Conservation (phyloP, 2,113 vertebrate species). For the Vombatus ursinus region DNA sequence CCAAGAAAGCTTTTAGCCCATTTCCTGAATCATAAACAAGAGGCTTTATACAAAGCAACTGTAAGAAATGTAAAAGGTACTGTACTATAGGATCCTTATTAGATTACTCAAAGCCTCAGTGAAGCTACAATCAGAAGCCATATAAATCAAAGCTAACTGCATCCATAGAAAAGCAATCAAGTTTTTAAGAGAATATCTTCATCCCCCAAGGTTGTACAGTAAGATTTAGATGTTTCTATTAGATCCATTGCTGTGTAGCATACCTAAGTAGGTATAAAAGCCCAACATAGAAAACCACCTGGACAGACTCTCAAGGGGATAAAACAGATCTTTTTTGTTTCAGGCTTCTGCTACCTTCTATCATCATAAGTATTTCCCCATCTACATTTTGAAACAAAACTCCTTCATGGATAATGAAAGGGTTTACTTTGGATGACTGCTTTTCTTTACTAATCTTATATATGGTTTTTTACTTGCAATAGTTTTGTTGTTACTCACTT, state of each 20-base stretch:
- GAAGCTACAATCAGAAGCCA: slow-evolving; percentile 68
- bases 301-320: slow-evolving; percentile 22
- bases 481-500: background rate
- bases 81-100: slow-evolving; percentile 72
- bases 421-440: background rate
- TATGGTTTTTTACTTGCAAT: background rate
- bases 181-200: slow-evolving; percentile 72
- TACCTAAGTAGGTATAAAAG: slow-evolving; percentile 69
- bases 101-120: slow-evolving; percentile 73
- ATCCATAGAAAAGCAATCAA: slow-evolving; percentile 72
- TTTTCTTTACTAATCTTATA: background rate
- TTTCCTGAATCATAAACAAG: slow-evolving; percentile 80
- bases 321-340: slow-evolving; percentile 38
- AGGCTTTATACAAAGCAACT: slow-evolving; percentile 64
- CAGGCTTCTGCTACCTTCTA: background rate
- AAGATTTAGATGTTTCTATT: slow-evolving; percentile 73
- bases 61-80: slow-evolving; percentile 68
- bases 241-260: slow-evolving; percentile 35
- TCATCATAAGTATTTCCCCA: background rate
- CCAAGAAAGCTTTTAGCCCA: slow-evolving; percentile 76
- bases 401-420: slow-evolving; percentile 11
- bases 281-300: slow-evolving; percentile 53
- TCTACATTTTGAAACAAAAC: background rate
- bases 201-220: slow-evolving; percentile 54
- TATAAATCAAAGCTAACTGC: slow-evolving; percentile 79